Conservation (phyloP, 2,797 vertebrate genomes). For the Propithecus deckenii region DNA sequence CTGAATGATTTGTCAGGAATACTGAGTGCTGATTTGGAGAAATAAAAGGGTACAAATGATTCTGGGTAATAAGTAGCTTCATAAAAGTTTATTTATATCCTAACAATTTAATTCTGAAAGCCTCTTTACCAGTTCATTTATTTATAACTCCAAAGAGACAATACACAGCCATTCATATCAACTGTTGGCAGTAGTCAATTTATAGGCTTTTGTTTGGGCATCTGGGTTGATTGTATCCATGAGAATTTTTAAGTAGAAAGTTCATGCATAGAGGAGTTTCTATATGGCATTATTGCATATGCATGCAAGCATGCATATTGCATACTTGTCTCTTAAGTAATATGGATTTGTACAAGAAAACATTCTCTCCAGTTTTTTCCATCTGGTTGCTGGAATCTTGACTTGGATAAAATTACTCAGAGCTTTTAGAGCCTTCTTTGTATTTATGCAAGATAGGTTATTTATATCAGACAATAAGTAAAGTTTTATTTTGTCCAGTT, state of each 20-base stretch:
- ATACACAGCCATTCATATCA: background rate
- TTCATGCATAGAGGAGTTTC: background rate
- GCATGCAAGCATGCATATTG: too few relatives aligned
- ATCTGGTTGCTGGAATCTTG: background rate
- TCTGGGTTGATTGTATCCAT: background rate
- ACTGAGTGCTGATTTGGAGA: background rate
- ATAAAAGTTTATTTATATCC: background rate
- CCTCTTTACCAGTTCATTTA: background rate
- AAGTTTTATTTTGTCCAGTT: conserved; percentile 12
- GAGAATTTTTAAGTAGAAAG: background rate
- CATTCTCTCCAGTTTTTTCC: background rate
- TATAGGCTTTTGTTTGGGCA: background rate
- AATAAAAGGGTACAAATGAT: background rate
- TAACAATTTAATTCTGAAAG: background rate
- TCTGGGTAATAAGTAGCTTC: background rate
- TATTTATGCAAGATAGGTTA: background rate
- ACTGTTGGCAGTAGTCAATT: background rate
- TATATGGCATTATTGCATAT: background rate
- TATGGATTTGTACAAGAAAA: background rate
- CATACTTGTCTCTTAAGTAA: background rate
- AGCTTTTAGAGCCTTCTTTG: background rate
- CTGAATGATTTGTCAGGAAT: background rate
- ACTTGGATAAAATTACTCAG: background rate
- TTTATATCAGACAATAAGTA: background rate
- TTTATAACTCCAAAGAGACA: background rate